Evolutionary conservation across 2,797 vertebrate genomes (phyloP).

Genomic region (Neosilurus hyrtlii): DNA sequence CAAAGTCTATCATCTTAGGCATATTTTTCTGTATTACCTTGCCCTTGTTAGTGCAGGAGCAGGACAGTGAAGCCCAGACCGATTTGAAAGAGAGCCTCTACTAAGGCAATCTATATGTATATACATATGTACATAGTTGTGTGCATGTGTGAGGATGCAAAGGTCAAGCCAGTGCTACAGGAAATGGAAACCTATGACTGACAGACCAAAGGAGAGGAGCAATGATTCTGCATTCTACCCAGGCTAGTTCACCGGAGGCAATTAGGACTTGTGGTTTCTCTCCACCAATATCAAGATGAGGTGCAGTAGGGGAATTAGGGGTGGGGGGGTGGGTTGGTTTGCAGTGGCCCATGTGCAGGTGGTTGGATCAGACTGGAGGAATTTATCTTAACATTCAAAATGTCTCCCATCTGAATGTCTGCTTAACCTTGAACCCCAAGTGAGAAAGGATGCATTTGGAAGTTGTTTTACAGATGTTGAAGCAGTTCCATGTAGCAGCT

Average conservation of each 20-base stretch:
- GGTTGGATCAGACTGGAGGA: conserved; percentile 51
- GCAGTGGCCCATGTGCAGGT: conserved; percentile 48
- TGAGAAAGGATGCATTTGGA: conserved; percentile 22
- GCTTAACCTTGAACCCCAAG: conserved; percentile 48
- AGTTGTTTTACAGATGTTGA: conserved; percentile 39
- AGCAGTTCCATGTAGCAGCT: conserved; percentile 31
- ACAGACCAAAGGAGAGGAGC: conserved; percentile 53
- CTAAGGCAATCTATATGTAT: conserved; percentile 21
- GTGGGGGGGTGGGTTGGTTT: conserved; percentile 21
- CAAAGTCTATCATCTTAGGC: conserved; percentile 42
- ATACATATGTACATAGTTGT: background rate
- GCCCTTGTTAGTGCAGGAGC: conserved; percentile 40
- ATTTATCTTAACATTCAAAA: conserved; percentile 45
- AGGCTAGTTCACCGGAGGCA: conserved; percentile 53
- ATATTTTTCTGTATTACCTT: conserved; percentile 29
- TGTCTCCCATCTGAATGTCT: conserved; percentile 33
- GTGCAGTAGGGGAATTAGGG: conserved; percentile 15
- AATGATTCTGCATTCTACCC: conserved; percentile 35
- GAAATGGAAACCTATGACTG: conserved; percentile 57
- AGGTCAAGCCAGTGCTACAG: conserved; percentile 42
- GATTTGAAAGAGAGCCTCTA: background rate
- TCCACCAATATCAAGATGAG: conserved; percentile 51
- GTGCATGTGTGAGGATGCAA: conserved; percentile 14
- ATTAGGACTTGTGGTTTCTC: conserved; percentile 52
- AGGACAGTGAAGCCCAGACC: conserved; percentile 33